phyloP scores from a whole-genome alignment of 2,113 vertebrate species.

The Haplochromis vanheusdeni region DNA sequence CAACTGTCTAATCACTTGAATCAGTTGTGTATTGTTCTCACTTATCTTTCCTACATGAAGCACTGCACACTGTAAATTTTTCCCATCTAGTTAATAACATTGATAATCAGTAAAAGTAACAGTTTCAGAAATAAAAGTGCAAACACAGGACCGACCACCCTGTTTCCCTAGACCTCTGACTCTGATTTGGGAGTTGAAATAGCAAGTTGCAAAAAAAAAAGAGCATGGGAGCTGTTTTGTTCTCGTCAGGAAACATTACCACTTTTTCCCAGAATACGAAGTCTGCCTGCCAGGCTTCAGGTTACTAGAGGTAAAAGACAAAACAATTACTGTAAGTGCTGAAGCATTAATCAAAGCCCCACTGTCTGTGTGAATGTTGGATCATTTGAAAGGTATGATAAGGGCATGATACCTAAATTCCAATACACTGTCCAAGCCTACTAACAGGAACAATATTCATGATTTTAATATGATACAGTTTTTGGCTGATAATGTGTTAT shows the following conservation, averaged over 20 bases:
- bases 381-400: not conserved
- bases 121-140: not conserved
- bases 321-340: not conserved
- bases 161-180: not conserved
- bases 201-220: not conserved
- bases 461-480: not conserved
- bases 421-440: not conserved
- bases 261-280: not conserved
- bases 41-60: not conserved
- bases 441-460: not conserved
- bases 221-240: not conserved
- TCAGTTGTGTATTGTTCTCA: not conserved
- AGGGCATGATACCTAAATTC: not conserved
- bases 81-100: not conserved
- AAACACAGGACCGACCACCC: not conserved
- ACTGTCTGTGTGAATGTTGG: not conserved
- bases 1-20: not conserved
- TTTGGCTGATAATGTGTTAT: not conserved
- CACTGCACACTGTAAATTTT: not conserved
- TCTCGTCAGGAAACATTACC: not conserved
- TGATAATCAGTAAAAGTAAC: not conserved
- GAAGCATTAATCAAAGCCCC: not conserved
- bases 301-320: constrained; percentile 15
- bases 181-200: not conserved
- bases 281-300: not conserved